A percentile compares a stretch with the other conserved stretches of the same genome.
These are phyloP conservation scores for Lepidochitona cinerea DNA, from an alignment of 2,888 invertebrate genomes.

Conservation along the genomic window DNA sequence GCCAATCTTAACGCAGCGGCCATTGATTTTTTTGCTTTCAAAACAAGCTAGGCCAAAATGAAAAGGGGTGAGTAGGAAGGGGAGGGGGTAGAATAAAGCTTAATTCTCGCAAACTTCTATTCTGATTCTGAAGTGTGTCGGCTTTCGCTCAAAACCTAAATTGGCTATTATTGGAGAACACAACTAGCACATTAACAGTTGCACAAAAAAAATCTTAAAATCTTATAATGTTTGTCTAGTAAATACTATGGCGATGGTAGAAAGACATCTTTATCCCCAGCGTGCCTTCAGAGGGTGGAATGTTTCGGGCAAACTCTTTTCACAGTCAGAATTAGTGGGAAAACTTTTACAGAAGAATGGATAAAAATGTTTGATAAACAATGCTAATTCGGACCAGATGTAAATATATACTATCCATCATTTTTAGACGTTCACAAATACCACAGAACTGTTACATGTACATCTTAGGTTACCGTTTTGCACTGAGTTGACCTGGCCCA, in stretches of 20 bases:
- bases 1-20: neutral
- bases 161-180: constrained; percentile 1
- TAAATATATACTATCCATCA: neutral
- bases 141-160: constrained; percentile 1
- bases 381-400: neutral
- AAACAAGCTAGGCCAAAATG: too few relatives aligned
- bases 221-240: too few relatives aligned
- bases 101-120: neutral
- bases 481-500: neutral
- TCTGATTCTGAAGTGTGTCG: neutral
- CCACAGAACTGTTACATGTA: neutral
- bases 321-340: neutral
- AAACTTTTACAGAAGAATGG: neutral
- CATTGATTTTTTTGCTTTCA: neutral
- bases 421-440: neutral
- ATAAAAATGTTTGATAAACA: constrained; percentile 5
- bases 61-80: too few relatives aligned
- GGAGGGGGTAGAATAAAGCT: neutral
- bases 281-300: neutral
- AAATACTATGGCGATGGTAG: too few relatives aligned
- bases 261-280: neutral
- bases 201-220: neutral
- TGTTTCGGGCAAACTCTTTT: neutral
- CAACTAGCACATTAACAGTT: neutral
- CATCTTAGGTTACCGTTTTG: neutral